phyloP scores from a whole-genome alignment of 2,797 vertebrate species.

The Acrossocheilus fasciatus region DNA sequence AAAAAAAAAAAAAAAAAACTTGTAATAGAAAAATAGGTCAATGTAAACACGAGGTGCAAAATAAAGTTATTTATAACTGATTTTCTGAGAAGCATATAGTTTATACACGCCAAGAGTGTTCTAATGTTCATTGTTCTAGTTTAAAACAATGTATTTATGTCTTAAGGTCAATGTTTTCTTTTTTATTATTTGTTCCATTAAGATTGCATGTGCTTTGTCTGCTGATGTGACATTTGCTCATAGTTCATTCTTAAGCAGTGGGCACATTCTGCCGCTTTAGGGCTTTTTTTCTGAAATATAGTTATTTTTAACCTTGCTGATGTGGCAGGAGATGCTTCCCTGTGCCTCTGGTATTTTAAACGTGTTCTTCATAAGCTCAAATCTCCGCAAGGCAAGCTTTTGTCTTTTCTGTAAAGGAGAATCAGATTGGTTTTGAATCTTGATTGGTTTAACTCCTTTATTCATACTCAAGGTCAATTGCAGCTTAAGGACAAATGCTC shows the following conservation, averaged over 20 bases:
- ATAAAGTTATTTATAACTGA: background rate
- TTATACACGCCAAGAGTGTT: background rate
- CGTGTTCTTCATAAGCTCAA: constrained; percentile 38
- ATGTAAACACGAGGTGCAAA: constrained; percentile 2
- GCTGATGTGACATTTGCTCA: constrained; percentile 53
- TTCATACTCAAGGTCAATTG: constrained; percentile 29
- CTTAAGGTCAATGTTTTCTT: background rate
- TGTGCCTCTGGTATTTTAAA: constrained; percentile 56
- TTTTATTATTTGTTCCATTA: constrained; percentile 13
- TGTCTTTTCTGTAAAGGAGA: constrained; percentile 10
- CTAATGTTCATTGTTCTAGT: background rate
- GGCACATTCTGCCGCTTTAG: constrained; percentile 57
- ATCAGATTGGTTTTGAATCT: constrained; percentile 10
- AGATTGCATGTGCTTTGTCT: constrained; percentile 46
- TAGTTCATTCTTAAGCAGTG: constrained; percentile 53
- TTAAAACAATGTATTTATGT: background rate
- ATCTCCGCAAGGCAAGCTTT: constrained; percentile 33
- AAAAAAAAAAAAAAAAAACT: background rate
- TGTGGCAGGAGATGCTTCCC: constrained; percentile 56
- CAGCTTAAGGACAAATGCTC: constrained; percentile 3
- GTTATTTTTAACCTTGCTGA: constrained; percentile 68
- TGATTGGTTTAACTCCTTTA: constrained; percentile 31
- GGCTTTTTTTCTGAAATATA: constrained; percentile 54
- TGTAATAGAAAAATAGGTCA: constrained; percentile 13
- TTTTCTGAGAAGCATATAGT: background rate